These are phyloP conservation scores for Mesorhabditis belari DNA, from an alignment of 2,888 invertebrate species.

Conservation along the genomic window DNA sequence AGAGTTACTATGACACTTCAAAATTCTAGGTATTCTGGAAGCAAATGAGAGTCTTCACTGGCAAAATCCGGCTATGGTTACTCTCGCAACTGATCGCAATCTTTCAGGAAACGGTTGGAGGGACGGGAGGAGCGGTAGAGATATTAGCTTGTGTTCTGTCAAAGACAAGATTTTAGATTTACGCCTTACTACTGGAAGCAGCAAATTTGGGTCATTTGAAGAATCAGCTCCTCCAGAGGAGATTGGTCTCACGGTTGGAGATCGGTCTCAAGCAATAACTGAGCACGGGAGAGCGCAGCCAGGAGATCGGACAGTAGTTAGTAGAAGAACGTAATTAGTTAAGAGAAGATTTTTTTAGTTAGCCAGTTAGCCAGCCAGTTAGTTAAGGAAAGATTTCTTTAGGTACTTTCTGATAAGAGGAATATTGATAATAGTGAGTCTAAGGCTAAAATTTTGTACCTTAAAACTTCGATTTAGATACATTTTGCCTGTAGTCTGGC, in stretches of 20 bases:
- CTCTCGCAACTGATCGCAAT: conserved; percentile 31
- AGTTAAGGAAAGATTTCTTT: too few relatives aligned
- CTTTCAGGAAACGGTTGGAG: conserved; percentile 41
- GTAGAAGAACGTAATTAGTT: too few relatives aligned
- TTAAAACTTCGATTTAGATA: conserved; percentile 3
- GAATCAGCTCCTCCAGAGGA: background rate
- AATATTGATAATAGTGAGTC: too few relatives aligned
- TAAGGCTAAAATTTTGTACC: background rate
- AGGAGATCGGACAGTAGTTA: conserved; percentile 75
- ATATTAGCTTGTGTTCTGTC: background rate
- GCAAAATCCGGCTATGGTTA: conserved; percentile 20
- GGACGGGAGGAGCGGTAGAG: conserved; percentile 43
- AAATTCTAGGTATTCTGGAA: conserved; percentile 10
- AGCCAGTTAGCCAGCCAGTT: background rate
- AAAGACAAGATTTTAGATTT: conserved; percentile 21
- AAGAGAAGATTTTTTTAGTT: background rate
- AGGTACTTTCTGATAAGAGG: too few relatives aligned
- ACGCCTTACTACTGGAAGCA: conserved; percentile 38
- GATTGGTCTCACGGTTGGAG: conserved; percentile 13
- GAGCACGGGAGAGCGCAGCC: conserved; percentile 68
- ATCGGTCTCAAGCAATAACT: conserved; percentile 29
- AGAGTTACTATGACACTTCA: conserved; percentile 1
- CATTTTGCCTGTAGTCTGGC: background rate
- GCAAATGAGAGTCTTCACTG: conserved; percentile 6
- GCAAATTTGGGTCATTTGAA: conserved; percentile 19